A percentile compares a stretch with the other conserved stretches of the same genome.
Evolutionary conservation across 2,888 invertebrate species (phyloP).

Genomic region (Platycheirus albimanus): DNA sequence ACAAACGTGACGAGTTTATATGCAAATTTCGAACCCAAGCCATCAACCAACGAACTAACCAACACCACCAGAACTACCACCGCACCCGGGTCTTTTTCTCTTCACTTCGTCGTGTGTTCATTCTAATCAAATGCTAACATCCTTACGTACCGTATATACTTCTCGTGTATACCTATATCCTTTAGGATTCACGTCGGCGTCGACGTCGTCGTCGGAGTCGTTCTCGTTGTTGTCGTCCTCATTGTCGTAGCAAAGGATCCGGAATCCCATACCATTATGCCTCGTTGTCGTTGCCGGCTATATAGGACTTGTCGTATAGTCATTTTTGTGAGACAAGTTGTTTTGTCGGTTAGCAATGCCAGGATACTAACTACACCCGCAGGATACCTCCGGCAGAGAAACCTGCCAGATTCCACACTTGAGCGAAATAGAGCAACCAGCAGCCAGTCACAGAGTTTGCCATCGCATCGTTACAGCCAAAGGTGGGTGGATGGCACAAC

Average conservation of each 20-base stretch:
- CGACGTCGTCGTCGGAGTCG: constrained; percentile 21
- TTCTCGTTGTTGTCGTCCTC: constrained; percentile 45
- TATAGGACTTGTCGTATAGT: constrained; percentile 56
- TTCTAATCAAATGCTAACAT: constrained; percentile 65
- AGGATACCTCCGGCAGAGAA: constrained; percentile 65
- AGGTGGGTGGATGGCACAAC: not conserved
- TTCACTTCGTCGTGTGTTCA: constrained; percentile 53
- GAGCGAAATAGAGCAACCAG: constrained; percentile 44
- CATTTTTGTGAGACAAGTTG: constrained; percentile 70
- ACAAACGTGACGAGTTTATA: constrained; percentile 72
- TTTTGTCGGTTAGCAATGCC: constrained; percentile 70
- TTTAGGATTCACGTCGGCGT: constrained; percentile 40
- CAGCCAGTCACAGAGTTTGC: constrained; percentile 52
- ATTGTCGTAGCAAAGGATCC: constrained; percentile 50
- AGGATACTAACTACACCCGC: constrained; percentile 70
- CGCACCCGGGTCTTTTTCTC: constrained; percentile 16
- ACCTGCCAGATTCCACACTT: constrained; percentile 67
- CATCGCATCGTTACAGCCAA: constrained; percentile 43
- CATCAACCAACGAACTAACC: constrained; percentile 54
- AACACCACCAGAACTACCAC: constrained; percentile 30
- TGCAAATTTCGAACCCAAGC: constrained; percentile 60
- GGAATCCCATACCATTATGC: constrained; percentile 40
- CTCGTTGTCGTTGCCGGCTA: constrained; percentile 50
- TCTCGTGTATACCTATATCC: constrained; percentile 16
- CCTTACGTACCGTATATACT: constrained; percentile 35